These are phyloP conservation scores for Phataginus tetradactyla DNA, from an alignment of 2,797 vertebrate species.

Conservation along the genomic window DNA sequence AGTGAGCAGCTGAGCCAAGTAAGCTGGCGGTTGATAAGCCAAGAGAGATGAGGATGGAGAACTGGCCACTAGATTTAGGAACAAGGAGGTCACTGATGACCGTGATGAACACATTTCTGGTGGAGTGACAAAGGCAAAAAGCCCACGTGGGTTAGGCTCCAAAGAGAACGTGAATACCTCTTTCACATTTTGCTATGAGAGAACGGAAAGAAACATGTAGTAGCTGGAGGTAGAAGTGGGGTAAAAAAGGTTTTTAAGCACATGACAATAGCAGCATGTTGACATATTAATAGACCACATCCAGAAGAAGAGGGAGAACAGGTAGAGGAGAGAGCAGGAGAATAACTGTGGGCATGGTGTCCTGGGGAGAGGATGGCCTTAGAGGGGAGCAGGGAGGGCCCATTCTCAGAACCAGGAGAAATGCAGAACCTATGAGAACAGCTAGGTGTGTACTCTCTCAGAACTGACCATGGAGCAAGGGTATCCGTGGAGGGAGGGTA, in stretches of 20 bases:
- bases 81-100: background rate
- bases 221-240: background rate
- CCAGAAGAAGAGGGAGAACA: background rate
- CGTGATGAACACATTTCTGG: background rate
- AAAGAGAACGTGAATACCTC: background rate
- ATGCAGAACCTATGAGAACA: background rate
- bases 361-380: background rate
- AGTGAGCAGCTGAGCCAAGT: background rate
- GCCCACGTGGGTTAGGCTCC: fast-evolving
- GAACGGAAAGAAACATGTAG: background rate
- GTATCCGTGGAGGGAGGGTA: background rate
- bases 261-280: background rate
- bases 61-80: background rate
- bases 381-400: background rate
- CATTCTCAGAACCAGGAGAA: background rate
- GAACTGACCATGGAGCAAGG: background rate
- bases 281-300: background rate
- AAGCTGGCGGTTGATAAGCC: too few relatives aligned
- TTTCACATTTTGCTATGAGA: background rate
- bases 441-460: background rate
- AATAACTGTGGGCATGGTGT: fast-evolving
- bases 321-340: background rate
- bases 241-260: background rate
- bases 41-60: background rate
- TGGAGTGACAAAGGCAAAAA: background rate